Base-by-base conservation (phyloP, 1,140 invertebrate genomes). In the Euura lappo region DNA sequence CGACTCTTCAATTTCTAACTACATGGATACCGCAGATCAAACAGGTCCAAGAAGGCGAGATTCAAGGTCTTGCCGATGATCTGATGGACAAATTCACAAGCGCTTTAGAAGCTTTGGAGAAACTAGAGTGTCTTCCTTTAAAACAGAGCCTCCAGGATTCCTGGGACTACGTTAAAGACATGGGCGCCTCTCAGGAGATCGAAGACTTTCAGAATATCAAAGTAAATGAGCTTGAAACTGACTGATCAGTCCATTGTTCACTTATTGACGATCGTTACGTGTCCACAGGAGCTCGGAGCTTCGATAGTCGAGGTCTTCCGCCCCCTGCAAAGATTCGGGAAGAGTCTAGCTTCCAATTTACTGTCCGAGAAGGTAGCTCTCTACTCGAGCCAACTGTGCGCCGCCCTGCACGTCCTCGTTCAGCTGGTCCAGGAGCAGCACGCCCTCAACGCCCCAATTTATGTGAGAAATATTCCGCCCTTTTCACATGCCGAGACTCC, bases 201-300 rank as follows among this genome's bases (percentile, higher is more conserved):
- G 86, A 88, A 76, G 85, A 86, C 75, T 82, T 84, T 73, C 80
- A 83, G 76, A 87, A 88, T 75, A 87, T 88, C 7, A 87, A 86
- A 74, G 85, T 87, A 28, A 28, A 28, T 28, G 28, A 28, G 28
- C 28, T 28, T 28, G 28, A 28, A 28, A 28, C 28, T 0, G 28
- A 28, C 28, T 28, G 28, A 28, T 28, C 28, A 28, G 28, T 46
- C 0, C 60, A 70, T 69, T 67, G 44, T 71, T 13, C 7, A n/a
- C 45, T 13, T 13, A 69, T 71, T 43, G 64, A 71, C 28, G 47
- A 43, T 65, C 44, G 28, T 28, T 28, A 28, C 28, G 28, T 45
- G 66, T 72, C 72, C 72, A 0, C 44, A 87, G 86, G 86, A 88
- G 78, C 74, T 88, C 3, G 87, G 84, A 10, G 79, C 73, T 44